Conservation (phyloP, 1,140 invertebrate genomes). For the Macrotrachela quadricornifera region DNA sequence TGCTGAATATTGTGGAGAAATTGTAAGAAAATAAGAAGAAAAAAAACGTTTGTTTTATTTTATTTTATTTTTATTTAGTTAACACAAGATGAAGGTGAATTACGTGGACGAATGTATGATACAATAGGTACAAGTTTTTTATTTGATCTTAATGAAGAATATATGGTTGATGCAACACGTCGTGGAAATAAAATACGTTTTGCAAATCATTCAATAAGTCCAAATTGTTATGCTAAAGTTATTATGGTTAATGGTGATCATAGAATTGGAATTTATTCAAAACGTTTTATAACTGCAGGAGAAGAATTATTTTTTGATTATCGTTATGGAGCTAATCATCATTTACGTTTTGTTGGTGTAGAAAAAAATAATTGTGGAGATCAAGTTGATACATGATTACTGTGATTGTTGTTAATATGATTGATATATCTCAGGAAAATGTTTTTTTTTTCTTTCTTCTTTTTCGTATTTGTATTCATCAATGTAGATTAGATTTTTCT, state of each 20-base stretch:
- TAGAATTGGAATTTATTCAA: slow-evolving; percentile 95
- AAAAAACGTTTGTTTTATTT: no score
- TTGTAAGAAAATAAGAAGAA: slow-evolving; percentile 10
- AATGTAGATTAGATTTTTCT: no score
- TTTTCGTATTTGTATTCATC: no score
- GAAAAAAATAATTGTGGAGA: slow-evolving; percentile 38
- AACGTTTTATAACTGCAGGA: slow-evolving; percentile 75
- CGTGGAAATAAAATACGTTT: slow-evolving; percentile 99
- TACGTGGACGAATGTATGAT: slow-evolving; percentile 94
- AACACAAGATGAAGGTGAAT: slow-evolving; percentile 86
- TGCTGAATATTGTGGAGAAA: slow-evolving; percentile 92
- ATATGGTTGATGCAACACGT: slow-evolving; percentile 90
- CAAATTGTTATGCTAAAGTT: slow-evolving; percentile 88
- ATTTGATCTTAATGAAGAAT: slow-evolving; percentile 94
- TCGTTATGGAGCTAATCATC: slow-evolving; percentile 80
- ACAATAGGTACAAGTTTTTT: slow-evolving; percentile 98
- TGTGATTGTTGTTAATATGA: no score
- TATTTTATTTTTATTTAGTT: slow-evolving; percentile 10
- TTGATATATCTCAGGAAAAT: no score
- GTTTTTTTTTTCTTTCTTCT: no score
- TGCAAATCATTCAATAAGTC: slow-evolving; percentile 97
- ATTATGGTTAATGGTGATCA: slow-evolving; percentile 99
- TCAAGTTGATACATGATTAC: no score
- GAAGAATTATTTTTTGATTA: slow-evolving; percentile 54
- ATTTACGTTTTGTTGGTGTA: slow-evolving; percentile 88